Percentiles rank a stretch among this genome's conserved stretches.
These are phyloP conservation scores for Lasioglossum baleicum DNA, from an alignment of 1,140 invertebrate species.

Conservation along the genomic window DNA sequence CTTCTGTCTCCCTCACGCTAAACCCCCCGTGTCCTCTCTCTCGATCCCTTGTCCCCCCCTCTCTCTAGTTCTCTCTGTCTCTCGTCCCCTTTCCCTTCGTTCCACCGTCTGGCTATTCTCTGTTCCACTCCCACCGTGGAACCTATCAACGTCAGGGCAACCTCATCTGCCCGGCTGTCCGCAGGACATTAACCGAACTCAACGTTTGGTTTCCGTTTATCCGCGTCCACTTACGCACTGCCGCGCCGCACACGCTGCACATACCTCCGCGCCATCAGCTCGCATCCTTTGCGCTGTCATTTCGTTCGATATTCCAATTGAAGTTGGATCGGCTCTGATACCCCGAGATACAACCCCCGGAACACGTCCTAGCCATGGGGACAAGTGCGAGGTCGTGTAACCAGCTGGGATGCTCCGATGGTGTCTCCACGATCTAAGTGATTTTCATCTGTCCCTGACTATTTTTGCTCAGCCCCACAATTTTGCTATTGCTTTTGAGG, in stretches of 20 bases:
- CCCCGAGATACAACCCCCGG: no score
- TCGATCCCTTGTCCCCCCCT: constrained; percentile 33
- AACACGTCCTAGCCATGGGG: no score
- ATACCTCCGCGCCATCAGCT: constrained; percentile 30
- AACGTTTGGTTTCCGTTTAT: constrained; percentile 75
- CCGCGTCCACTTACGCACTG: constrained; percentile 50
- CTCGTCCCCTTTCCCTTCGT: not conserved
- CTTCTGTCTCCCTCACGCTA: constrained; percentile 40
- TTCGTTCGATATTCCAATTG: constrained; percentile 44
- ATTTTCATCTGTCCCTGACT: constrained; percentile 34
- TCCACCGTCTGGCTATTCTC: constrained; percentile 58
- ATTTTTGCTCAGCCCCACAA: no score
- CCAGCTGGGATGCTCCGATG: no score
- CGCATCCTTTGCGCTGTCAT: constrained; percentile 33
- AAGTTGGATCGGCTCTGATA: constrained; percentile 8
- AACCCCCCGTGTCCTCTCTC: not conserved
- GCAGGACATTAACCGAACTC: constrained; percentile 75
- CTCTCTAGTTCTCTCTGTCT: not conserved
- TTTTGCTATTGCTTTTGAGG: no score
- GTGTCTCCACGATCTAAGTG: not conserved
- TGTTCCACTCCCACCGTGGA: constrained; percentile 44
- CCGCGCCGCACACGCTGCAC: constrained; percentile 16
- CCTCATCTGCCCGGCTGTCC: constrained; percentile 75
- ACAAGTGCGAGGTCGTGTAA: not conserved
- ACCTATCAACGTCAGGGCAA: constrained; percentile 77